Base-by-base conservation (phyloP, 2,113 vertebrate genomes). In the Addax nasomaculatus region DNA sequence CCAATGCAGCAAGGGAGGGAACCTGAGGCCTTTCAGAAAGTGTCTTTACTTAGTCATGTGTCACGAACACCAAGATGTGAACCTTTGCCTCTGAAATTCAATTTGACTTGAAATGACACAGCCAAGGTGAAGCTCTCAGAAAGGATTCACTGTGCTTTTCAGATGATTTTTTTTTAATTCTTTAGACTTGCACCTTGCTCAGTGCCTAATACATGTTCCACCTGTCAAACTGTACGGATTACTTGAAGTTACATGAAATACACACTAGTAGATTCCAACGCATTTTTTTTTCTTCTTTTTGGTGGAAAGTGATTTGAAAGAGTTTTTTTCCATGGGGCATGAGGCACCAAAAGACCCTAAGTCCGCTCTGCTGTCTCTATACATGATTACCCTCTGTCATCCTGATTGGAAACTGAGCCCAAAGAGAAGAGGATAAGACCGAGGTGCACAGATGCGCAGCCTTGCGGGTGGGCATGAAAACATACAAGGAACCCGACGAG, bases 181-280 rank as follows among this genome's bases (percentile, higher is more conserved):
- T 89, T 80, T 36, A 55, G 29, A 51, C 55, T 81, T 30, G 90
- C 78, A 87, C n/a, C 81, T 95, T 95, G 90, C 95, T 96, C 96
- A 30, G 78, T 17, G 13, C 36, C 53, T 73, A 57, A 70, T 73
- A 76, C 95, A 97, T 15, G 45, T 30, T 76, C 47, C 62, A 78
- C 92, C 92, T 95, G 87, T 90, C 94, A 85, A 90, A 96, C 30
- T 83, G n/a, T 93, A 97, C n/a, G 21, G 95, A 12, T 6, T 19
- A 23, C 60, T 36, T 1, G 0, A 67, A 79, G 55, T 90, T 93
- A 49, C 7, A 73, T 53, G 57, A 86, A 96, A 57, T 62, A 43
- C 53, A 43, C 7, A 14, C 19, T 53, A 30, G 19, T 12, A 47
- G 39, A 62, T 25, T 47, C 67, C 57, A 27, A 45, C 7, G 1